phyloP scores from a whole-genome alignment of 2,113 vertebrate genomes.

The Hippocampus zosterae region DNA sequence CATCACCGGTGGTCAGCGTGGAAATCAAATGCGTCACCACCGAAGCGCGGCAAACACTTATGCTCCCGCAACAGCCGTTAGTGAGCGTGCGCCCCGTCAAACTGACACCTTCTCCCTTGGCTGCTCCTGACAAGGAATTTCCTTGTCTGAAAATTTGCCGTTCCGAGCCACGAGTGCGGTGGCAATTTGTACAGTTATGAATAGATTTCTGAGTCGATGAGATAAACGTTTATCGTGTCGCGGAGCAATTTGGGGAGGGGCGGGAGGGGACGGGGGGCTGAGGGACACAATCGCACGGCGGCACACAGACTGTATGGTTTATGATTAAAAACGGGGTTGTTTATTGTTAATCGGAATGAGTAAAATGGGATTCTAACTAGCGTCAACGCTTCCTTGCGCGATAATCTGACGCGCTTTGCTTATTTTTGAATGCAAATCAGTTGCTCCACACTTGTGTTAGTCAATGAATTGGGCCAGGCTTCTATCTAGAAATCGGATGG shows the following conservation, averaged over 20 bases:
- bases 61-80: slow-evolving; percentile 67
- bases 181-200: slow-evolving; percentile 66
- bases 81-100: slow-evolving; percentile 54
- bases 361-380: slow-evolving; percentile 31
- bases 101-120: slow-evolving; percentile 71
- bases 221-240: slow-evolving; percentile 40
- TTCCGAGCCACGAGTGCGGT: slow-evolving; percentile 48
- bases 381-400: slow-evolving; percentile 32
- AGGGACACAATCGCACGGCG: slow-evolving; percentile 3
- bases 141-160: slow-evolving; percentile 62
- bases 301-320: slow-evolving; percentile 11
- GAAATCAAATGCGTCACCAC: slow-evolving; percentile 62
- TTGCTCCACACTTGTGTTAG: slow-evolving; percentile 50
- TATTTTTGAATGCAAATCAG: slow-evolving; percentile 50
- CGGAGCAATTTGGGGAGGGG: slow-evolving; percentile 25
- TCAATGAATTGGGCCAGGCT: slow-evolving; percentile 47
- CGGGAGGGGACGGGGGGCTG: slow-evolving; percentile 6
- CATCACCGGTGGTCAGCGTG: slow-evolving; percentile 67
- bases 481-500: slow-evolving; percentile 50
- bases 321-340: slow-evolving; percentile 15
- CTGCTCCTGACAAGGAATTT: slow-evolving; percentile 71
- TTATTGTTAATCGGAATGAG: slow-evolving; percentile 29
- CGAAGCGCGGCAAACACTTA: slow-evolving; percentile 66
- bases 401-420: slow-evolving; percentile 43
- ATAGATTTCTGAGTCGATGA: slow-evolving; percentile 56